Base-by-base conservation (phyloP, 1,140 invertebrate genomes). In the Papilio dardanus region DNA sequence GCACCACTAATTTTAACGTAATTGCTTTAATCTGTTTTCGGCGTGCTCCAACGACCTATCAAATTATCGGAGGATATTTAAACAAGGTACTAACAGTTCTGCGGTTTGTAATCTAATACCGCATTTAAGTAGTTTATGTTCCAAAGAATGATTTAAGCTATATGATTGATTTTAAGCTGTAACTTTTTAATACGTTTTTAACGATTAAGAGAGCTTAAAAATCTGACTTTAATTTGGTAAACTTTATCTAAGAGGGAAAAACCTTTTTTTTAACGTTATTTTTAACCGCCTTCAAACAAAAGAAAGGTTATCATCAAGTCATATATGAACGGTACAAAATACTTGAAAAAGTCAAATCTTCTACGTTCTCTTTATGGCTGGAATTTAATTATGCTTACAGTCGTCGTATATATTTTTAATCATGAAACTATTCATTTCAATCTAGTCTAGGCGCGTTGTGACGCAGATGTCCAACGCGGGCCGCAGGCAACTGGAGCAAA, bases 11-110 rank as follows among this genome's bases (percentile, higher is more conserved):
- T 62, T 62, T 62, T 62, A 62, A 62, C 54, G 54, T 62, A 62
- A 62, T 62, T 62, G 21, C 54, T 62, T 62, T 62, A 62, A 62
- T 62, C 54, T 62, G 54, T 62, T 62, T 62, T 62, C 24, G 54
- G 54, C 10, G 54, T 62, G 12, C 54, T 62, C 14, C 21, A 30
- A 62, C 54, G 54, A 62, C 24, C 50, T 54, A 54, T 54, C 50
- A 54, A 54, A 54, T 54, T 54, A 54, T 62, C 10, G 54, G 24
- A 28, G 54, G 54, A 62, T 62, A 62, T 28, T 62, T 62, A 62
- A 21, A 62, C 24, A 62, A 62, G 21, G 54, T 30, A 62, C 24
- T 28, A 28, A 62, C 24, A 62, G 30, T 28, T 62, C 21, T 14
- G 54, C 24, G 54, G 54, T 62, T 28, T 28, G 54, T 62, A 16